Evolutionary conservation across 2,797 vertebrate species (phyloP), one percentile per base, ranked within the genome.

Genomic region (Lates japonicus): DNA sequence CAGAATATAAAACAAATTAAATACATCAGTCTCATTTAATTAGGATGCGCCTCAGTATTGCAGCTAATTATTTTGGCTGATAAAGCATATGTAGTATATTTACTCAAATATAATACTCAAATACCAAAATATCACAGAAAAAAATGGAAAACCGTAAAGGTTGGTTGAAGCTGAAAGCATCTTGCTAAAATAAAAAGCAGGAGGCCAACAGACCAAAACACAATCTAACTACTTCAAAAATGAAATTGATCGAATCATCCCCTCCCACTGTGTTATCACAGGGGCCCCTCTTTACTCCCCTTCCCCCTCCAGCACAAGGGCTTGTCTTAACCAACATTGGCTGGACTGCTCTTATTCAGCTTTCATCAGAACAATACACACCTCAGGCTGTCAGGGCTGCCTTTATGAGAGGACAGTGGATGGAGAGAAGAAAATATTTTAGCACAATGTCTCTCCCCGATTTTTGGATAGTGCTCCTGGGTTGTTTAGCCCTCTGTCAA

Each of bases 391-490:
- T 49, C 1, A 19, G 14, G 7, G 16, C 22, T 69, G 20, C 10
- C 55, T 73, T 66, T 66, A 73, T 13, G 25, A 78, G 39, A 39
- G 13, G 19, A 83, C 19, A 46, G 20, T 51, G 29, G 39, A 75
- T 31, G 48, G 29, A 59, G 20, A 78, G 31, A 58, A 64, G 11
- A 52, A 17, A 20, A 70, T 12, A 20, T 52, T 44, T 51, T 0
- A 54, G 67, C 33, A 86, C 51, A 19, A 94, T 90, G 89, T 65
- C 33, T 39, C 14, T 22, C 1, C 25, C 39, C 22, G 42, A 5
- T 49, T 80, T 76, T 44, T 74, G 82, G 83, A 75, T 83, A 0
- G 25, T 84, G 48, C 62, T 91, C 60, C 49, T 91, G 48, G 69
- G 58, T 14, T 85, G 52, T 76, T 79, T 80, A 20, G 11, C 80